Percentiles rank a stretch among this genome's conserved stretches.
Conservation (phyloP, 1,140 invertebrate species). For the Macrostomum lignano region DNA sequence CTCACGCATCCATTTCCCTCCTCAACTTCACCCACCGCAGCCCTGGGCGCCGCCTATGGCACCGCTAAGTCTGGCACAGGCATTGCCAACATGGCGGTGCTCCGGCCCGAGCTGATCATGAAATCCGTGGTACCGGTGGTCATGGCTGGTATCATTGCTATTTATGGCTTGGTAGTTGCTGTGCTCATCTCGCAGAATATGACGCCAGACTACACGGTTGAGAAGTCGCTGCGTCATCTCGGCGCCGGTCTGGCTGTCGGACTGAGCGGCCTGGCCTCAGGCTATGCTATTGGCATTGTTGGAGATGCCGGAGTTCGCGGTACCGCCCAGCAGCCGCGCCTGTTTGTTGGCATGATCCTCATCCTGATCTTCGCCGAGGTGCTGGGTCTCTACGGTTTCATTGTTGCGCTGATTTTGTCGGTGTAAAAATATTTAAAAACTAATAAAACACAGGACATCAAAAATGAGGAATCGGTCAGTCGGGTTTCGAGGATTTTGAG, state of each 20-base stretch:
- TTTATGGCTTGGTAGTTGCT: conserved; percentile 92
- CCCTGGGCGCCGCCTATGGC: conserved; percentile 90
- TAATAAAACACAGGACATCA: no score
- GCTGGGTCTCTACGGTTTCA: conserved; percentile 93
- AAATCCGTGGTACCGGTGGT: conserved; percentile 99
- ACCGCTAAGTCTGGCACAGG: conserved; percentile 96
- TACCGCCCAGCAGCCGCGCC: conserved; percentile 83
- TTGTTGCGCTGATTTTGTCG: conserved; percentile 52
- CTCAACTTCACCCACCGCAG: no score
- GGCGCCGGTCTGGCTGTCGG: conserved; percentile 86
- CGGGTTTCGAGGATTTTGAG: no score
- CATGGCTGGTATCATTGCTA: conserved; percentile 99
- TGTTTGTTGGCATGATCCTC: conserved; percentile 97
- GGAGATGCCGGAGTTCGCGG: conserved; percentile 91
- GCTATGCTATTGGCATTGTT: conserved; percentile 91
- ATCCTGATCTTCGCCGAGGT: conserved; percentile 99
- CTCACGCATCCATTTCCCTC: no score
- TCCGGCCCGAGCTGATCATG: conserved; percentile 97
- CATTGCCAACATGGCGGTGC: conserved; percentile 97
- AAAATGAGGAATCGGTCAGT: no score
- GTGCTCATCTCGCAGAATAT: conserved; percentile 62
- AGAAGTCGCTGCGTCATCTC: conserved; percentile 49
- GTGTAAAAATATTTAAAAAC: no score
- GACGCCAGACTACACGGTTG: not conserved
- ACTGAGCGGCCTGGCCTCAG: conserved; percentile 78